Evolutionary conservation across 2,113 vertebrate genomes (phyloP).

Genomic region (Pseudorhombus dupliciocellatus): DNA sequence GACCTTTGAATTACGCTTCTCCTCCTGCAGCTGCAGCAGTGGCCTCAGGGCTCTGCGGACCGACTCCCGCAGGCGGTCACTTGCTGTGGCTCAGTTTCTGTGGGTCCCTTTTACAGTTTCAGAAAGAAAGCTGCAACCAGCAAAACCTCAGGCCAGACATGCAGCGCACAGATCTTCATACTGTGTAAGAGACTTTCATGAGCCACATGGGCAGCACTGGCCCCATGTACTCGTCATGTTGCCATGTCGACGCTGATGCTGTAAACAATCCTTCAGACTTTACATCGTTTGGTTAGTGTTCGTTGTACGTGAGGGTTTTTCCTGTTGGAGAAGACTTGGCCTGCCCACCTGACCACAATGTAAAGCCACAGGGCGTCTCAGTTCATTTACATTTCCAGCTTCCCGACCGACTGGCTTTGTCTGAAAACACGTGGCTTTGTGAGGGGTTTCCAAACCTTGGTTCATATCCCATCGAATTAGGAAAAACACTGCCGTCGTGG

Average conservation of each 20-base stretch:
- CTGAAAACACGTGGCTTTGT: slow-evolving; percentile 33
- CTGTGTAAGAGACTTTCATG: background rate
- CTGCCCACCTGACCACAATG: slow-evolving; percentile 46
- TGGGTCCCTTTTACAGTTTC: too few species aligned
- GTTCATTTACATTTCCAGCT: slow-evolving; percentile 53
- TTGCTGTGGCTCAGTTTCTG: too few species aligned
- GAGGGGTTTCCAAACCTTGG: slow-evolving; percentile 18
- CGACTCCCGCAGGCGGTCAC: too few species aligned
- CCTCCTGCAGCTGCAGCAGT: too few species aligned
- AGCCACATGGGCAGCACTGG: background rate
- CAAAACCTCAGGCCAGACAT: too few species aligned
- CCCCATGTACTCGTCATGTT: background rate
- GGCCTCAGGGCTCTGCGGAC: too few species aligned
- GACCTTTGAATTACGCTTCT: too few species aligned
- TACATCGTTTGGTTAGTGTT: slow-evolving; percentile 9
- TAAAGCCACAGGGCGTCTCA: slow-evolving; percentile 45
- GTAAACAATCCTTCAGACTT: slow-evolving; percentile 48
- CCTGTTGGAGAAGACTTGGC: slow-evolving; percentile 35
- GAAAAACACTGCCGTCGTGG: slow-evolving; percentile 48
- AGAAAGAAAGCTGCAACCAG: too few species aligned
- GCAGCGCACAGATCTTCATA: background rate
- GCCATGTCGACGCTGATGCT: slow-evolving; percentile 28
- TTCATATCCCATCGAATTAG: slow-evolving; percentile 26
- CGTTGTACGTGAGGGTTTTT: slow-evolving; percentile 24
- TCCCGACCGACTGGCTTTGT: slow-evolving; percentile 13